These are phyloP conservation scores for Brachyopa scutellaris DNA, from an alignment of 2,888 invertebrate species.

Conservation along the genomic window DNA sequence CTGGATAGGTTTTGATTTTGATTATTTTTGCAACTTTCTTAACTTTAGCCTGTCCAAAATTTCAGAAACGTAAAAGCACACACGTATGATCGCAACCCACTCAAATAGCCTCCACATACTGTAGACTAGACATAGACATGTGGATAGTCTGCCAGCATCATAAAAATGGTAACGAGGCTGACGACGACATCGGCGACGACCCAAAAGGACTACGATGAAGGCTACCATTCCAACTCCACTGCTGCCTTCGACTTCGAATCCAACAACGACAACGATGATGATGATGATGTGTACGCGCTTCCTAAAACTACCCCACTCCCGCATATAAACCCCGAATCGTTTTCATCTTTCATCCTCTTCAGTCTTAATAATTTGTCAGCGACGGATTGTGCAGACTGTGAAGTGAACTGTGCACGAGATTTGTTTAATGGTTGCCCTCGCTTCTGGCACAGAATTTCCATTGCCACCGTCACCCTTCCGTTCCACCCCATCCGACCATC, in stretches of 20 bases:
- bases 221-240: conserved; percentile 51
- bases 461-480: conserved; percentile 36
- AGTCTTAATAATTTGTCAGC: conserved; percentile 75
- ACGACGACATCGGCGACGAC: conserved; percentile 44
- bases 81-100: too few relatives aligned
- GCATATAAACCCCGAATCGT: conserved; percentile 66
- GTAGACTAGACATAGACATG: conserved; percentile 2
- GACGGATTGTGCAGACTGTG: conserved; percentile 75
- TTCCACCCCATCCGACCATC: conserved; percentile 19
- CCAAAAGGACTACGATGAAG: conserved; percentile 48
- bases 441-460: conserved; percentile 73
- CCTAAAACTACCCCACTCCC: conserved; percentile 37
- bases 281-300: conserved; percentile 56
- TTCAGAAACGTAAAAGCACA: too few relatives aligned
- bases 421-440: conserved; percentile 75
- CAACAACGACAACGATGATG: conserved; percentile 29
- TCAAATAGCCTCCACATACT: too few relatives aligned
- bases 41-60: too few relatives aligned
- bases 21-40: too few relatives aligned
- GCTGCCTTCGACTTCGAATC: conserved; percentile 38
- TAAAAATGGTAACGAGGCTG: conserved; percentile 63
- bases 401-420: conserved; percentile 75
- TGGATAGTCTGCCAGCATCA: conserved; percentile 51
- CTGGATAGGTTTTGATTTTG: too few relatives aligned
- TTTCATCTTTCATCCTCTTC: conserved; percentile 72